phyloP scores from a whole-genome alignment of 2,797 vertebrate species.

The Pterois miles region DNA sequence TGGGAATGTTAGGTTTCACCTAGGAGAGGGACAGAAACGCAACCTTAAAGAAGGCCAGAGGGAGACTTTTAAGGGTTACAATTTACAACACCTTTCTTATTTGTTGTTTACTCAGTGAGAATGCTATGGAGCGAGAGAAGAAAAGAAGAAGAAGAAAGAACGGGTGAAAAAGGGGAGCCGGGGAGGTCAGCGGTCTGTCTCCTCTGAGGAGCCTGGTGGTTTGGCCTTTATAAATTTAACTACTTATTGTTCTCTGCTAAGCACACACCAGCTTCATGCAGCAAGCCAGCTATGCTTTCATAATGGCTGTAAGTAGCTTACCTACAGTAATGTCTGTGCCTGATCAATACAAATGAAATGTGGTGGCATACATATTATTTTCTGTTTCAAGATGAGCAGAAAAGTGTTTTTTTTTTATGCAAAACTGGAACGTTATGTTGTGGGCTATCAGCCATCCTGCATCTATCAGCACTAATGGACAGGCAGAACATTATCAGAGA shows the following conservation, averaged over 20 bases:
- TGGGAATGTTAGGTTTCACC: constrained; percentile 67
- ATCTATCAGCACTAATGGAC: neutral
- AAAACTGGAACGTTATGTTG: neutral
- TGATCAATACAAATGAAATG: neutral
- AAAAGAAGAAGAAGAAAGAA: constrained; percentile 15
- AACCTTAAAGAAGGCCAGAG: constrained; percentile 37
- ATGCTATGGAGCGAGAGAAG: constrained; percentile 28
- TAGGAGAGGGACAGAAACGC: constrained; percentile 71
- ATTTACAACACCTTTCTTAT: constrained; percentile 70
- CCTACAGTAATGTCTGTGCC: neutral
- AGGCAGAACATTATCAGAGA: neutral
- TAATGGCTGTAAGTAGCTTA: neutral
- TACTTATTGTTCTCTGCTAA: constrained; percentile 5
- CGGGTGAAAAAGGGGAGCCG: constrained; percentile 1
- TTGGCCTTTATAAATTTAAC: constrained; percentile 22
- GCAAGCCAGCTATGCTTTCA: neutral
- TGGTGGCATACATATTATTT: neutral
- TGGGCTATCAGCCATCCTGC: neutral
- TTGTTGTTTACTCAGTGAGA: constrained; percentile 68
- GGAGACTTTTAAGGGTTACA: constrained; percentile 61
- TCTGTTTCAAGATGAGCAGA: neutral
- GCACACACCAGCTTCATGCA: neutral
- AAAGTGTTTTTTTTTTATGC: neutral
- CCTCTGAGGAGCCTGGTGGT: constrained; percentile 1
- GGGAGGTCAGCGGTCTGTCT: constrained; percentile 17